Base-by-base conservation (phyloP, 2,797 vertebrate genomes). In the Kryptopterus vitreolus region DNA sequence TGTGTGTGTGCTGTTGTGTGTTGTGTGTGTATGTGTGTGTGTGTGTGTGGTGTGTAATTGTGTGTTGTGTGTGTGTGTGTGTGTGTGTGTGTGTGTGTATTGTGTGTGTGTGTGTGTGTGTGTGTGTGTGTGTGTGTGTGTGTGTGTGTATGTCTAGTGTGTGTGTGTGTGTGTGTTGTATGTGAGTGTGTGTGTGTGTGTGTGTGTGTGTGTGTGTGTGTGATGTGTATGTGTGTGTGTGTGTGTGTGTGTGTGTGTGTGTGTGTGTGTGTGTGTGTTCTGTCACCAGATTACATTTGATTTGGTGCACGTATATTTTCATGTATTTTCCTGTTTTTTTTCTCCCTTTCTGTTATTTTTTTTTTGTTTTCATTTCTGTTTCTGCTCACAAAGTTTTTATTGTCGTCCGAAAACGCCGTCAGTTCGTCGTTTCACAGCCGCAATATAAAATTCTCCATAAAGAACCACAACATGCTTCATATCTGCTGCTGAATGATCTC, bases 91-190 rank as follows among this genome's bases (percentile, higher is more conserved):
- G 58, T 18, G 16, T 33, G 31, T 11, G 3, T 33, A 7, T 24
- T n/a, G 35, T n/a, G 24, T 6, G 15, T 68, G 46, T 38, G 35
- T 38, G 35, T 38, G 35, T 38, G 35, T 38, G 35, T 38, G 35
- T 38, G 35, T 38, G 35, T 38, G 35, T 3, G 35, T 3, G 35
- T 38, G 35, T 38, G 35, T 38, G 35, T 38, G 35, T 38, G 35
- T 38, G 35, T 38, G 35, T 38, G 35, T 38, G 35, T 38, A 4
- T 24, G 22, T 43, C 22, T 66, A n/a, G 33, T 65, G 63, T 66
- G 63, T 66, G 63, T 65, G 62, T 65, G 62, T 65, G 61, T 35
- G 61, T 63, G 29, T 63, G 61, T 63, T n/a, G n/a, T n/a, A n/a
- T n/a, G n/a, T n/a, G n/a, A 66, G 10, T 24, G 22, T 43, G 35